Conservation (phyloP, 2,888 invertebrate genomes). For the Epinotia nisella region DNA sequence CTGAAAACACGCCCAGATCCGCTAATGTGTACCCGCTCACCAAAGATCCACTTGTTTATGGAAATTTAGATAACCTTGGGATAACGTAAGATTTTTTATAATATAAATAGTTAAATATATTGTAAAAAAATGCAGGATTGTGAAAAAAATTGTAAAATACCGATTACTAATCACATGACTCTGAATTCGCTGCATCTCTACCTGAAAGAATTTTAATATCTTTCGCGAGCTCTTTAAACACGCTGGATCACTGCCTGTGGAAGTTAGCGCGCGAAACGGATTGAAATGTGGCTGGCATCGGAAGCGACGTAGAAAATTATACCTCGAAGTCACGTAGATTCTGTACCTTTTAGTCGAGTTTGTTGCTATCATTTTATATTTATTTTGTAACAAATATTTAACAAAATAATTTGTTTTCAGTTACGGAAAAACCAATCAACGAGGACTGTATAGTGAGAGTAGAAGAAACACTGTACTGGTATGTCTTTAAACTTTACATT, state of each 20-base stretch:
- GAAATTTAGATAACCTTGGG: slow-evolving; percentile 59
- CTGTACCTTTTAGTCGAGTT: no score
- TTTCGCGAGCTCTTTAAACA: no score
- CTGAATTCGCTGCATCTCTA: no score
- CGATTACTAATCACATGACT: no score
- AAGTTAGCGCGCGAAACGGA: no score
- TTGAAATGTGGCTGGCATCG: no score
- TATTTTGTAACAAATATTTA: background rate
- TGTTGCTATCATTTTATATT: background rate
- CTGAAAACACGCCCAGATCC: slow-evolving; percentile 49
- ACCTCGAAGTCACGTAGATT: no score
- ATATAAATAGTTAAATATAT: background rate
- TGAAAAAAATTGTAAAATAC: no score
- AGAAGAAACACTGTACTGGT: slow-evolving; percentile 10
- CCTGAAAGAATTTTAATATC: no score
- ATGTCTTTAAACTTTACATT: no score
- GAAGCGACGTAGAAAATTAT: no score
- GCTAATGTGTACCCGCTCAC: slow-evolving; percentile 58
- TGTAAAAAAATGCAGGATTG: background rate
- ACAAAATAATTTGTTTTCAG: slow-evolving; percentile 2
- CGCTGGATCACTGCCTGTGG: no score
- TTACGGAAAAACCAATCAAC: slow-evolving; percentile 22
- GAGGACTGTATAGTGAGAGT: slow-evolving; percentile 4
- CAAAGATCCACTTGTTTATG: slow-evolving; percentile 56
- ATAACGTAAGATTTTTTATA: slow-evolving; percentile 57